A percentile compares a stretch with the other conserved stretches of the same genome.
Evolutionary conservation across 30 jellyfish, hydroid and myxozoan species (phyloP).

Genomic region (Calvadosia cruxmelitensis): DNA sequence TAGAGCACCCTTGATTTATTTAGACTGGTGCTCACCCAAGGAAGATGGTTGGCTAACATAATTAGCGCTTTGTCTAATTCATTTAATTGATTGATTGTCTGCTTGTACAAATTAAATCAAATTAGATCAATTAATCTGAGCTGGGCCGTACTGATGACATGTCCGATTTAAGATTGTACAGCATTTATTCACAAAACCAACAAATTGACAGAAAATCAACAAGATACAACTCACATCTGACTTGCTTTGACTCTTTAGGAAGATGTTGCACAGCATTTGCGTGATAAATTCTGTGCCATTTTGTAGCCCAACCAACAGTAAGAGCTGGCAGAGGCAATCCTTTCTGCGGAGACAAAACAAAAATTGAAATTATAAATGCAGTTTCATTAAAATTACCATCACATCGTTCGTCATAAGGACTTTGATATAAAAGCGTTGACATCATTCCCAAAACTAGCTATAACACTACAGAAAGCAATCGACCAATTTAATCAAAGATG

Average conservation of each 20-base stretch:
- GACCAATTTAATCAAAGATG: background rate
- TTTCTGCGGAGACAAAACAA: slow-evolving; percentile 1
- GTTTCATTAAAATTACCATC: background rate
- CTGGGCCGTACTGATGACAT: background rate
- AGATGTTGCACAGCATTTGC: background rate
- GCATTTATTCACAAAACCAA: too few relatives aligned
- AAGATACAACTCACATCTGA: background rate
- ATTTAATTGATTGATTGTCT: background rate
- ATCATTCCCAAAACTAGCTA: background rate
- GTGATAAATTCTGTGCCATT: slow-evolving; percentile 1
- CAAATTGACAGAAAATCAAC: too few relatives aligned
- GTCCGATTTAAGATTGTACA: too few relatives aligned
- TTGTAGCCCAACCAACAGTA: slow-evolving; percentile 8
- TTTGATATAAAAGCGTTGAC: background rate
- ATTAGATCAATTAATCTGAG: background rate
- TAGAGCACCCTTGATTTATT: too few relatives aligned
- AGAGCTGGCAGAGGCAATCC: background rate
- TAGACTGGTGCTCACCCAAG: too few relatives aligned
- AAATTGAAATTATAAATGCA: background rate
- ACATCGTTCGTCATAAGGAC: background rate
- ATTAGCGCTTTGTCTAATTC: background rate
- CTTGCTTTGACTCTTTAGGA: background rate
- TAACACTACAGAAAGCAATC: too few relatives aligned
- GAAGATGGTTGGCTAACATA: too few relatives aligned
- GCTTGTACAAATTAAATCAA: background rate